Conservation (phyloP, 2,797 vertebrate genomes). For the Phoebastria nigripes region DNA sequence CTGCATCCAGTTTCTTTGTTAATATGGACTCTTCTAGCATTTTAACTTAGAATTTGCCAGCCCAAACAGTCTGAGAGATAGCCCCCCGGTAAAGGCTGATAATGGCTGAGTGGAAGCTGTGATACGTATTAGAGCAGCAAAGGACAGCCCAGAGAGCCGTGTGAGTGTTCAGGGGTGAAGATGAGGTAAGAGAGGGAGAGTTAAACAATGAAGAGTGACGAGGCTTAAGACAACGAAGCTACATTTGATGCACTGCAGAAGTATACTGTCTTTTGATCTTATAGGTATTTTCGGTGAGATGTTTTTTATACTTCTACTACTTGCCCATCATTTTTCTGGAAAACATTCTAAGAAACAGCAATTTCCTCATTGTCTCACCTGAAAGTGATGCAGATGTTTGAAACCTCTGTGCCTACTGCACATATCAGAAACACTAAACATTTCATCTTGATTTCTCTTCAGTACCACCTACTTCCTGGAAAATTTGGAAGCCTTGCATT, state of each 20-base stretch:
- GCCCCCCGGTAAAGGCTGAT: background rate
- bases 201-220: background rate
- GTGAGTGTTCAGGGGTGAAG: background rate
- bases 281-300: background rate
- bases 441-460: slow-evolving; percentile 12
- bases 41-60: background rate
- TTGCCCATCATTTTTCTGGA: background rate
- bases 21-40: background rate
- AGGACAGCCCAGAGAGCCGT: background rate
- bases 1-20: background rate
- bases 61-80: background rate
- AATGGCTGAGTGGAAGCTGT: background rate
- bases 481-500: slow-evolving; percentile 25
- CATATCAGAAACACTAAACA: background rate
- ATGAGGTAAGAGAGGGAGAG: background rate
- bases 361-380: background rate
- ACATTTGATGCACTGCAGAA: background rate
- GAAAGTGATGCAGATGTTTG: background rate
- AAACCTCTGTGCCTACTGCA: background rate
- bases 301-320: background rate
- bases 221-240: background rate
- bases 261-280: background rate
- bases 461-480: slow-evolving; percentile 32
- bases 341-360: background rate
- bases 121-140: background rate